Evolutionary conservation across 1,140 invertebrate genomes (phyloP).

Genomic region (Drosophila sulfurigaster): DNA sequence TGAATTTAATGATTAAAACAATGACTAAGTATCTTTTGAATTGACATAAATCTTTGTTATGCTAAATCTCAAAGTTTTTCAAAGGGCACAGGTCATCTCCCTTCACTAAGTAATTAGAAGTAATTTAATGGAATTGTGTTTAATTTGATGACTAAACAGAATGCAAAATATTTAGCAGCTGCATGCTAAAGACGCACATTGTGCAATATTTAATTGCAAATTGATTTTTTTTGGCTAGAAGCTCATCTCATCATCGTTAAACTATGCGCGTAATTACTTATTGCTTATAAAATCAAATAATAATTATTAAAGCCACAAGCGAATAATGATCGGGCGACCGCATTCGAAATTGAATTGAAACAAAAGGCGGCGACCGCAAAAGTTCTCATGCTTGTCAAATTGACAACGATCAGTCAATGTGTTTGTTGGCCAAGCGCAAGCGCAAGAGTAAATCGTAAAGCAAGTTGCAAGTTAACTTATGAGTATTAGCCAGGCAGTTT

Average conservation of each 20-base stretch:
- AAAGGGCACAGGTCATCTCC: background rate
- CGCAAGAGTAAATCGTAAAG: constrained; percentile 13
- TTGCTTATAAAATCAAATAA: background rate
- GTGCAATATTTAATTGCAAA: constrained; percentile 55
- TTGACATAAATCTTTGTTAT: background rate
- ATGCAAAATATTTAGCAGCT: constrained; percentile 52
- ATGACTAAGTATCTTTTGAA: background rate
- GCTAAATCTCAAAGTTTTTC: background rate
- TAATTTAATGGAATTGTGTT: background rate
- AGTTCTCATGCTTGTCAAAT: constrained; percentile 79
- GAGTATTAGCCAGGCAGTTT: constrained; percentile 75
- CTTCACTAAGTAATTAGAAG: too few species aligned
- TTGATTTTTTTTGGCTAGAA: constrained; percentile 42
- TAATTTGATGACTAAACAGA: constrained; percentile 1
- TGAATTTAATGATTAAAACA: background rate
- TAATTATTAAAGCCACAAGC: constrained; percentile 57
- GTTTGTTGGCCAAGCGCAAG: background rate
- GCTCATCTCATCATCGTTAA: constrained; percentile 40
- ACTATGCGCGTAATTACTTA: constrained; percentile 66
- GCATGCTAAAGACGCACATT: constrained; percentile 47
- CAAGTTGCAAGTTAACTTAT: constrained; percentile 60
- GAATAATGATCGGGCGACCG: constrained; percentile 54
- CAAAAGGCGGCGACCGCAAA: constrained; percentile 62
- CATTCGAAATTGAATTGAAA: constrained; percentile 19
- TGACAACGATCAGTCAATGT: constrained; percentile 28